These are phyloP conservation scores for Scaptomyza tumidula DNA, from an alignment of 2,888 invertebrate genomes.

Conservation along the genomic window DNA sequence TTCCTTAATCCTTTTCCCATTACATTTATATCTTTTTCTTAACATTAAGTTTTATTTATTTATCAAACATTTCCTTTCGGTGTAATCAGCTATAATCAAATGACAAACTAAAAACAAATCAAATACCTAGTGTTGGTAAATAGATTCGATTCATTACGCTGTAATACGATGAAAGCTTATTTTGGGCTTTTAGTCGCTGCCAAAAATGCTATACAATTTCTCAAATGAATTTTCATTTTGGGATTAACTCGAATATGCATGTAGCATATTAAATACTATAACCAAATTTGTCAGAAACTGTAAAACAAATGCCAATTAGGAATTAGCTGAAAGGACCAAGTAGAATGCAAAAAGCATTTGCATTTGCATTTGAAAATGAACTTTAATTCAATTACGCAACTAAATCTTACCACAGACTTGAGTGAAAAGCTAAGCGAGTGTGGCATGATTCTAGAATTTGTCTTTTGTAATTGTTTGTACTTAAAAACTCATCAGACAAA, in stretches of 20 bases:
- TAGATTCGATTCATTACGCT: conserved; percentile 28
- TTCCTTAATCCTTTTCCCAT: no score
- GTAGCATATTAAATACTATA: conserved; percentile 11
- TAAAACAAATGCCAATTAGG: conserved; percentile 32
- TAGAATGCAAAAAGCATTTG: conserved; percentile 55
- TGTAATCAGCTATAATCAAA: conserved; percentile 11
- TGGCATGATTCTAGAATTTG: conserved; percentile 43
- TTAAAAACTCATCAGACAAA: conserved; percentile 78
- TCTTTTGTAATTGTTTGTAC: conserved; percentile 76
- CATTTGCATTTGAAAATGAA: conserved; percentile 62
- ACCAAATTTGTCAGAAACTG: conserved; percentile 28
- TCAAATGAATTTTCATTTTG: conserved; percentile 3
- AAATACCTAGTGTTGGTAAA: conserved; percentile 13
- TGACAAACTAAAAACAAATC: conserved; percentile 4
- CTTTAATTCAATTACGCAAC: conserved; percentile 72
- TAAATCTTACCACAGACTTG: conserved; percentile 51
- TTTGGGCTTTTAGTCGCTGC: not conserved
- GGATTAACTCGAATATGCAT: conserved; percentile 1
- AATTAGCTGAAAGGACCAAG: conserved; percentile 14
- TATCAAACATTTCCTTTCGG: not conserved
- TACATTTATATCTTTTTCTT: not conserved
- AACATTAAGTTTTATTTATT: no score
- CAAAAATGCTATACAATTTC: conserved; percentile 6
- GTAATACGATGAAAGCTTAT: conserved; percentile 2
- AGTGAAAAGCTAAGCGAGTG: conserved; percentile 47